Conservation (phyloP, 2,888 invertebrate species). For the Andrena minutula region DNA sequence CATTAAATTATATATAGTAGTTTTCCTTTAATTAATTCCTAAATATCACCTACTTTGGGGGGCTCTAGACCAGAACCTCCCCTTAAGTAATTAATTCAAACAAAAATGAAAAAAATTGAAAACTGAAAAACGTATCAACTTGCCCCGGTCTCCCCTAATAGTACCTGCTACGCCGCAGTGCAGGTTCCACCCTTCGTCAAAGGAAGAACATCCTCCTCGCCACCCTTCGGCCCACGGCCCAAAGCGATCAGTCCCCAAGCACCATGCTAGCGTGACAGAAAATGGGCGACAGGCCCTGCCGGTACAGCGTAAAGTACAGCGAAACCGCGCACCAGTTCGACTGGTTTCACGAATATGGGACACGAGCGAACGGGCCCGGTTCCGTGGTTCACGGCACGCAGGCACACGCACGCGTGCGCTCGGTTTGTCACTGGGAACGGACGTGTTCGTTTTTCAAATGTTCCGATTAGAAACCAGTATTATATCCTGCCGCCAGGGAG, state of each 20-base stretch:
- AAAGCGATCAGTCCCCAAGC: neutral
- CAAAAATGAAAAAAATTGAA: too few species aligned
- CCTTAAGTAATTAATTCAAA: too few species aligned
- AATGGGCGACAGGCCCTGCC: neutral
- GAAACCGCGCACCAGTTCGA: constrained; percentile 54
- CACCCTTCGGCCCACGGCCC: neutral
- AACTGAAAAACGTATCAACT: too few species aligned
- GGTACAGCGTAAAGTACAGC: neutral
- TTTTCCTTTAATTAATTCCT: too few species aligned
- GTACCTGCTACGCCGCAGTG: too few species aligned
- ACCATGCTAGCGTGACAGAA: neutral
- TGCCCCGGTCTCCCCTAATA: too few species aligned
- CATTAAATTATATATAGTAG: too few species aligned
- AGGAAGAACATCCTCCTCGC: neutral
- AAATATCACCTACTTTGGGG: too few species aligned
- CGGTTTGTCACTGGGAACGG: constrained; percentile 48
- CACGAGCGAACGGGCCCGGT: constrained; percentile 40
- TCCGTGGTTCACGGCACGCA: constrained; percentile 40
- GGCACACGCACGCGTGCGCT: constrained; percentile 9
- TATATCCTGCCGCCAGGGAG: constrained; percentile 21
- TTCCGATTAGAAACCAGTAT: constrained; percentile 62
- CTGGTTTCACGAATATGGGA: constrained; percentile 64
- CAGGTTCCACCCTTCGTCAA: neutral
- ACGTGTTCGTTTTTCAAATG: constrained; percentile 52
- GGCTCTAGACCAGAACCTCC: too few species aligned